These are phyloP conservation scores for Saturnia japonica DNA, from an alignment of 2,888 invertebrate genomes.

Conservation along the genomic window DNA sequence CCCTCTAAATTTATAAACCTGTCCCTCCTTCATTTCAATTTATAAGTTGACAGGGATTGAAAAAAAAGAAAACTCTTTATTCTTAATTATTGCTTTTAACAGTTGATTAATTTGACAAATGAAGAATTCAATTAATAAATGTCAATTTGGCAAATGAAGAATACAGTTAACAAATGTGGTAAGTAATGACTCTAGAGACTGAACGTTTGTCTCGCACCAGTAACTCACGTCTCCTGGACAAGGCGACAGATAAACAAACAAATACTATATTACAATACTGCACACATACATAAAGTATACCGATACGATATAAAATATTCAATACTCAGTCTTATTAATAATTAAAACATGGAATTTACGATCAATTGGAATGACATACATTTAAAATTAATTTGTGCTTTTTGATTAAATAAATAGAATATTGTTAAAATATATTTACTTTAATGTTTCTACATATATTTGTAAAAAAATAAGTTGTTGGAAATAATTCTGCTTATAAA, in stretches of 20 bases:
- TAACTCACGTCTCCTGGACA: background rate
- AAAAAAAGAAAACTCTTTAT: too few species aligned
- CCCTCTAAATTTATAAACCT: too few species aligned
- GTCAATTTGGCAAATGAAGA: too few species aligned
- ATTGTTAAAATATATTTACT: background rate
- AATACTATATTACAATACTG: background rate
- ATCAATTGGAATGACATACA: conserved; percentile 27
- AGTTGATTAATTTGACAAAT: too few species aligned
- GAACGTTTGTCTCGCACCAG: background rate
- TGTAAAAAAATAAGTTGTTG: too few species aligned
- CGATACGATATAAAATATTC: conserved; percentile 6
- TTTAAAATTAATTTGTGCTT: conserved; percentile 12
- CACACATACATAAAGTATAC: conserved; percentile 16
- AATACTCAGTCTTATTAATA: conserved; percentile 35
- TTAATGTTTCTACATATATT: background rate
- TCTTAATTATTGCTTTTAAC: too few species aligned
- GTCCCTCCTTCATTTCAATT: too few species aligned
- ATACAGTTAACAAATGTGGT: too few species aligned
- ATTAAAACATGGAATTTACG: conserved; percentile 32
- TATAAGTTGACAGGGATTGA: too few species aligned
- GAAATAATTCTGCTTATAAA: too few species aligned
- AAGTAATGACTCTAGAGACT: too few species aligned
- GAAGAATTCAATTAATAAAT: too few species aligned
- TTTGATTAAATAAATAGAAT: background rate
- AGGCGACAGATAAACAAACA: background rate